Percentiles rank a stretch among this genome's conserved stretches.
Evolutionary conservation across 2,888 invertebrate species (phyloP).

Genomic region (Crossocerus cetratus): DNA sequence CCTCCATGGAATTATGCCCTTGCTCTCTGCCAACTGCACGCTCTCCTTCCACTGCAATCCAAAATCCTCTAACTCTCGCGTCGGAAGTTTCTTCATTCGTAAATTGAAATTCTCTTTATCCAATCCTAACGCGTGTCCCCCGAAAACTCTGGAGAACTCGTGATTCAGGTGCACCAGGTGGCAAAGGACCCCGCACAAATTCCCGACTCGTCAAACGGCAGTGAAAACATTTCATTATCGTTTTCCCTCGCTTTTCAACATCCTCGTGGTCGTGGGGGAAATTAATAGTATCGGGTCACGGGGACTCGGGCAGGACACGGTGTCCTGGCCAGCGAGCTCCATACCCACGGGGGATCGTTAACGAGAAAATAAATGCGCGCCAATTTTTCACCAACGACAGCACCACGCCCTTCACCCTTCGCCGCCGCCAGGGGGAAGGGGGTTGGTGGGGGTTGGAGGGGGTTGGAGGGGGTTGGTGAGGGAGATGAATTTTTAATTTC

Average conservation of each 20-base stretch:
- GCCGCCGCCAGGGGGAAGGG: slow-evolving; percentile 20
- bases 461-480: too few relatives aligned
- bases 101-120: neutral
- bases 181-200: too few relatives aligned
- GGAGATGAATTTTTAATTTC: slow-evolving; percentile 64
- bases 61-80: slow-evolving; percentile 29
- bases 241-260: slow-evolving; percentile 1
- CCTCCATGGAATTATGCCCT: slow-evolving; percentile 29
- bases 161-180: too few relatives aligned
- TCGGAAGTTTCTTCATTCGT: slow-evolving; percentile 3
- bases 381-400: slow-evolving; percentile 62
- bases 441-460: too few relatives aligned
- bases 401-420: slow-evolving; percentile 41
- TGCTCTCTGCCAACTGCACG: slow-evolving; percentile 10
- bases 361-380: slow-evolving; percentile 63
- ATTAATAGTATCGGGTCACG: slow-evolving; percentile 56
- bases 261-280: slow-evolving; percentile 28
- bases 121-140: too few relatives aligned
- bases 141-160: too few relatives aligned
- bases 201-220: too few relatives aligned
- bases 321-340: neutral
- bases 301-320: slow-evolving; percentile 40
- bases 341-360: slow-evolving; percentile 27
- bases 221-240: slow-evolving; percentile 33
- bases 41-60: slow-evolving; percentile 19